Conservation (phyloP, 2,113 vertebrate species). For the Dicentrarchus labrax region DNA sequence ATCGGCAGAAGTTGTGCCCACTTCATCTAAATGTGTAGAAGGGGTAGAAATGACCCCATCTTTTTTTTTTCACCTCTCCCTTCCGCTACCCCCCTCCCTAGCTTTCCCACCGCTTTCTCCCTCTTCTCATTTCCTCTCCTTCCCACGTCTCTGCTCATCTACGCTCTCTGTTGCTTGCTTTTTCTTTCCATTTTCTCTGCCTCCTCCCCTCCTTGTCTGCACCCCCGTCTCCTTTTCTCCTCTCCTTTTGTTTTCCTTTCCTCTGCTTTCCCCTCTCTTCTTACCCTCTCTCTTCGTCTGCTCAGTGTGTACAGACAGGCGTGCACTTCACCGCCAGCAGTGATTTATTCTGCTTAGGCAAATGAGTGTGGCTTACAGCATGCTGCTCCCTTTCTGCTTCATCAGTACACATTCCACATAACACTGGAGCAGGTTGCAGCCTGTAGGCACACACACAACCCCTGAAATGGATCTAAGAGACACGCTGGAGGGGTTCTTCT, state of each 20-base stretch:
- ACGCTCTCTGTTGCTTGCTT: constrained; percentile 16
- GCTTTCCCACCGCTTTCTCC: constrained; percentile 24
- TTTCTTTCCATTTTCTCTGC: constrained; percentile 11
- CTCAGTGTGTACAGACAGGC: constrained; percentile 66
- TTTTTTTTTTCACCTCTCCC: constrained; percentile 12
- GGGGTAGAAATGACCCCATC: constrained; percentile 20
- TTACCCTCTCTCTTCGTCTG: constrained; percentile 39
- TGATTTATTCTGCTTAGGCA: constrained; percentile 83
- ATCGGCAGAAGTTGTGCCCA: constrained; percentile 10
- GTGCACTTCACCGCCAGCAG: constrained; percentile 74
- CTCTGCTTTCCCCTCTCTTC: constrained; percentile 18
- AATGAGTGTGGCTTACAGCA: constrained; percentile 79
- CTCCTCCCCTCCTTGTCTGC: constrained; percentile 19
- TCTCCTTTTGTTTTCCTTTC: constrained; percentile 51
- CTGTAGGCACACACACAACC: constrained; percentile 68
- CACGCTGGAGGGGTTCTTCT: constrained; percentile 68
- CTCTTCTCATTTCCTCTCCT: constrained; percentile 53
- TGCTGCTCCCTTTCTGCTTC: constrained; percentile 75
- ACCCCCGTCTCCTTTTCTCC: constrained; percentile 16
- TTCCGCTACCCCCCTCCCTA: background rate
- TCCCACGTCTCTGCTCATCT: constrained; percentile 32
- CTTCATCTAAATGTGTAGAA: constrained; percentile 26
- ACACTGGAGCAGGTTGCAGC: constrained; percentile 78
- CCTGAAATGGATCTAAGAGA: constrained; percentile 80
- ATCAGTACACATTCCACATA: constrained; percentile 80